Evolutionary conservation across 2,888 invertebrate genomes (phyloP), one percentile per base, ranked within the genome.

Genomic region (Anarsia innoxiella): DNA sequence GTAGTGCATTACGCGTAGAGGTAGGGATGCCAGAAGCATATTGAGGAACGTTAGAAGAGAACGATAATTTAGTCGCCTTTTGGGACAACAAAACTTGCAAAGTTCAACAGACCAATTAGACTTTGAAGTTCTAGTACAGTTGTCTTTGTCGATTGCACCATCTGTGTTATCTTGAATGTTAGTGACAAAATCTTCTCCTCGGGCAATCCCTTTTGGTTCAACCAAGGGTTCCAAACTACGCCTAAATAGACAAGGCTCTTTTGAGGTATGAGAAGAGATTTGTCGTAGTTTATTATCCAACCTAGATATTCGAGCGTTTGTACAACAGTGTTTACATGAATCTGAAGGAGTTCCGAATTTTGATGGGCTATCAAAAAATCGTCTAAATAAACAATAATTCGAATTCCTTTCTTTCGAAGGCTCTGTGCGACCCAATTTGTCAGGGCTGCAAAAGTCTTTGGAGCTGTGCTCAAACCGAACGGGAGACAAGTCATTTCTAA

Each of bases 401-500:
- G n/a, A 3, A 48, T 19, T 3, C 41, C 44, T 14, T 31, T 34
- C 9, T 45, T 5, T 3, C 46, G 23, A 9, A 49, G 32, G 4
- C 15, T 35, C 14, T 45, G 42, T 0, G 57, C 57, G n/a, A n/a
- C n/a, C n/a, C n/a, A n/a, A n/a, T n/a, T n/a, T n/a, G n/a, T n/a
- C n/a, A n/a, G n/a, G n/a, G n/a, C n/a, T n/a, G n/a, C n/a, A n/a
- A n/a, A n/a, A n/a, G n/a, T n/a, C n/a, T n/a, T n/a, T n/a, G n/a
- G n/a, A n/a, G n/a, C n/a, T n/a, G n/a, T n/a, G n/a, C n/a, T n/a
- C n/a, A n/a, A n/a, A n/a, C n/a, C n/a, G 26, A 57, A 57, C 0
- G 55, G 57, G 0, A 61, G 43, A 8, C 54, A 59, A 0, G 48
- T 61, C 54, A 59, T 51, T 36, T 48, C 33, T 1, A 42, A 23